Conservation (phyloP, 2,888 invertebrate species). For the Cantharis nigra region DNA sequence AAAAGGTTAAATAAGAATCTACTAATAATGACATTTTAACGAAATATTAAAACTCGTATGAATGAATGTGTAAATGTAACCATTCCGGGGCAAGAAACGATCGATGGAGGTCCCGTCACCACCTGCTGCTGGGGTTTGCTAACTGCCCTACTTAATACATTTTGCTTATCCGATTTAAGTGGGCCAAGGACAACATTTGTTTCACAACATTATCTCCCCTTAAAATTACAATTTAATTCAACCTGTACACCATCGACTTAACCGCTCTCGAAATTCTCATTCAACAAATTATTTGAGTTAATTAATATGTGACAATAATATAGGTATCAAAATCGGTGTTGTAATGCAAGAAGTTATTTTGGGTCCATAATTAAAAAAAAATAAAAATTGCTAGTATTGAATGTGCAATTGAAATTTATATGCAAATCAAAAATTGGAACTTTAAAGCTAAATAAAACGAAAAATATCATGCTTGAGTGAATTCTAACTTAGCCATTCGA, state of each 20-base stretch:
- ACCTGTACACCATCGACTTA: neutral
- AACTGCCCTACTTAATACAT: constrained; percentile 27
- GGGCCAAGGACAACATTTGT: constrained; percentile 20
- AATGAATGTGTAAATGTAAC: constrained; percentile 20
- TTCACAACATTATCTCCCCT: neutral
- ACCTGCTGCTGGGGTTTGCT: constrained; percentile 35
- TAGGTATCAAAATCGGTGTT: too few relatives aligned
- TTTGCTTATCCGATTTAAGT: constrained; percentile 20
- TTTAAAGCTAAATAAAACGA: too few relatives aligned
- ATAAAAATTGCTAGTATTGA: too few relatives aligned
- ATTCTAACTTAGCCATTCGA: too few relatives aligned
- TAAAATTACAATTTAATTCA: neutral
- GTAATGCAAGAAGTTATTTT: too few relatives aligned
- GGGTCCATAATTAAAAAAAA: too few relatives aligned
- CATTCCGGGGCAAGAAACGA: constrained; percentile 29
- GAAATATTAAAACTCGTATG: constrained; percentile 1
- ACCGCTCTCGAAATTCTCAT: neutral
- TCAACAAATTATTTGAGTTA: neutral
- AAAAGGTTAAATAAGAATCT: too few relatives aligned
- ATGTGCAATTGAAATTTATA: too few relatives aligned
- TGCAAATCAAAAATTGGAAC: too few relatives aligned
- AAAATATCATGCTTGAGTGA: too few relatives aligned
- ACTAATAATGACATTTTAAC: neutral
- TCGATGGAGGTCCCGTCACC: constrained; percentile 36
- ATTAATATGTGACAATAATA: too few relatives aligned